These are phyloP conservation scores for Dicyrtoma fusca DNA, from an alignment of 2,888 invertebrate genomes.

Conservation along the genomic window DNA sequence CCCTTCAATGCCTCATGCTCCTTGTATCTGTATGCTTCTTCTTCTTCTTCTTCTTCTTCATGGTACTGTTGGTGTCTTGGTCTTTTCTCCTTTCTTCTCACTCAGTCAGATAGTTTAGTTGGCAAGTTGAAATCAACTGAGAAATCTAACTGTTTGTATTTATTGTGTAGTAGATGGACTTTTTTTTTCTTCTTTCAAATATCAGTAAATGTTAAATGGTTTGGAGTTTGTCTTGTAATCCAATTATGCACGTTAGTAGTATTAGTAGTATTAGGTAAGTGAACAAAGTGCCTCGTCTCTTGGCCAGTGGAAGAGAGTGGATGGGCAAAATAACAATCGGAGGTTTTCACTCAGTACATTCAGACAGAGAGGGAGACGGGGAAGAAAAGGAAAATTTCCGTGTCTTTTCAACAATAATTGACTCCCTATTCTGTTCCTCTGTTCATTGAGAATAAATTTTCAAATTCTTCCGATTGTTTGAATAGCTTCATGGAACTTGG, in stretches of 20 bases:
- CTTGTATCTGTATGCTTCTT: neutral
- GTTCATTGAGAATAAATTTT: conserved; percentile 38
- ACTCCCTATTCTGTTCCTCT: conserved; percentile 36
- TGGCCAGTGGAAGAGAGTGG: too few species aligned
- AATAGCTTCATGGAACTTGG: neutral
- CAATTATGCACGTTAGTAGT: too few species aligned
- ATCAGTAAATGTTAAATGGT: conserved; percentile 6
- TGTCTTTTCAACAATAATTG: conserved; percentile 47
- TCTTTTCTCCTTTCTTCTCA: conserved; percentile 22
- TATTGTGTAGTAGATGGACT: conserved; percentile 7
- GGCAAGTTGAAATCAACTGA: conserved; percentile 16
- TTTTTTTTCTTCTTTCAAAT: conserved; percentile 1
- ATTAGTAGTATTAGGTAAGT: too few species aligned
- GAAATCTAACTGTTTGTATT: conserved; percentile 26
- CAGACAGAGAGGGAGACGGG: neutral
- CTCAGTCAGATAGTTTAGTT: neutral
- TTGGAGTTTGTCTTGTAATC: neutral
- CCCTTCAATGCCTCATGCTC: neutral
- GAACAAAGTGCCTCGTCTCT: too few species aligned
- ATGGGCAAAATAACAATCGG: too few species aligned
- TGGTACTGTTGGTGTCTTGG: conserved; percentile 2
- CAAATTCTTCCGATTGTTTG: conserved; percentile 29
- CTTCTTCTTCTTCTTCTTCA: conserved; percentile 12
- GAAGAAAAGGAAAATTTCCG: conserved; percentile 10
- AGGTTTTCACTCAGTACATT: neutral